Percentiles rank a stretch among this genome's conserved stretches.
phyloP scores from a whole-genome alignment of 2,888 invertebrate genomes.

The Ypsolopha sequella region DNA sequence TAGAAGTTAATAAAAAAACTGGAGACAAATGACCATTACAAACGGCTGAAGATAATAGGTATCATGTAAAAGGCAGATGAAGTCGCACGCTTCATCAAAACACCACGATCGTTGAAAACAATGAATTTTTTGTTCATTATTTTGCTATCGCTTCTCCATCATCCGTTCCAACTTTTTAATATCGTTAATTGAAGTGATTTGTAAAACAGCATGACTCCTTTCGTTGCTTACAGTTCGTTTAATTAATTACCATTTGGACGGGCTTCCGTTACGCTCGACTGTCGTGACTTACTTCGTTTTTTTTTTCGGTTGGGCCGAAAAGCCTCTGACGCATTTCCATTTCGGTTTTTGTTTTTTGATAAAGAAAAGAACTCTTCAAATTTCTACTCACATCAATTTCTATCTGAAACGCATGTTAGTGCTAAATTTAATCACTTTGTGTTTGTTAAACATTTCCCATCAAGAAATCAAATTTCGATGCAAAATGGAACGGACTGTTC shows the following conservation, averaged over 20 bases:
- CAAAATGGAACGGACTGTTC: conserved; percentile 38
- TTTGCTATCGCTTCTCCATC: neutral
- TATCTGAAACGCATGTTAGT: too few relatives aligned
- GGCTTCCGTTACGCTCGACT: conserved; percentile 57
- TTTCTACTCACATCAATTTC: too few relatives aligned
- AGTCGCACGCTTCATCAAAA: conserved; percentile 55
- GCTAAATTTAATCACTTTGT: too few relatives aligned
- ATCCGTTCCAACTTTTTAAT: conserved; percentile 59
- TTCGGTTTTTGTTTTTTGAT: conserved; percentile 18
- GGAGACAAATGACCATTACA: neutral
- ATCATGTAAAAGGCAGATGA: conserved; percentile 26
- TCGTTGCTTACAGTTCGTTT: conserved; percentile 68
- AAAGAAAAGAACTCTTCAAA: neutral
- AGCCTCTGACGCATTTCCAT: conserved; percentile 35
- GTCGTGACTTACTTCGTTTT: conserved; percentile 52
- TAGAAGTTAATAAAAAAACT: conserved; percentile 11
- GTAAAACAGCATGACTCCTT: conserved; percentile 70
- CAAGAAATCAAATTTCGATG: conserved; percentile 43
- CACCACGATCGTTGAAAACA: conserved; percentile 6
- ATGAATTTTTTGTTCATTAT: conserved; percentile 15
- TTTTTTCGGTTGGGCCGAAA: conserved; percentile 23
- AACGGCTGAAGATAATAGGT: neutral
- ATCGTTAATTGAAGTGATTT: conserved; percentile 70
- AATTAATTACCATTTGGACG: conserved; percentile 65
- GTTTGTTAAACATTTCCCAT: conserved; percentile 25